Percentiles rank a stretch among this genome's conserved stretches.
These are phyloP conservation scores for Herminia tarsipennalis DNA, from an alignment of 2,888 invertebrate species.

Conservation along the genomic window DNA sequence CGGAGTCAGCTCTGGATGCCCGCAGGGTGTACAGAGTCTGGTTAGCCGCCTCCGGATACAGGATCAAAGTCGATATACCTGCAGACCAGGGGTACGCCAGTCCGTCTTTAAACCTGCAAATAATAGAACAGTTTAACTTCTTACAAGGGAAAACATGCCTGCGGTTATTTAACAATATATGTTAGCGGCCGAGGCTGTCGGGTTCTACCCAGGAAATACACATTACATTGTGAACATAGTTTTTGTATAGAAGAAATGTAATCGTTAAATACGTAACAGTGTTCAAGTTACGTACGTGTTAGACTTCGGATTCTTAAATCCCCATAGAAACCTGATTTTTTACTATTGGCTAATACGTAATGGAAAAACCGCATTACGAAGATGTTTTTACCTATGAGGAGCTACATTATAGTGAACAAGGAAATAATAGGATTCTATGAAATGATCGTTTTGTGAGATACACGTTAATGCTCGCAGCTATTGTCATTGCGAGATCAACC, in stretches of 20 bases:
- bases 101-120: slow-evolving; percentile 90
- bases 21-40: slow-evolving; percentile 91
- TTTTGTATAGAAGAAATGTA: too few relatives aligned
- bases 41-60: slow-evolving; percentile 91
- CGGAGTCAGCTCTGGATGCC: slow-evolving; percentile 88
- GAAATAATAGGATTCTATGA: slow-evolving; percentile 31
- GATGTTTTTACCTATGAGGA: slow-evolving; percentile 5
- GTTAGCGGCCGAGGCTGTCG: too few relatives aligned
- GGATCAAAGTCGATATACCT: slow-evolving; percentile 89
- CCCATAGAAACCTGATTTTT: neutral
- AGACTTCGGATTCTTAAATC: neutral
- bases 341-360: neutral
- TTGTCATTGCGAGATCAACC: slow-evolving; percentile 48
- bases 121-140: neutral
- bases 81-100: slow-evolving; percentile 91
- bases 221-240: too few relatives aligned
- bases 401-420: slow-evolving; percentile 20
- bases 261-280: too few relatives aligned
- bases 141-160: neutral
- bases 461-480: slow-evolving; percentile 16
- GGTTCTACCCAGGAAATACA: too few relatives aligned
- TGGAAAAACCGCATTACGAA: slow-evolving; percentile 17
- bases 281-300: too few relatives aligned
- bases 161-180: too few relatives aligned
- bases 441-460: slow-evolving; percentile 35